phyloP scores from a whole-genome alignment of 2,888 invertebrate species.

The Melinaea marsaeus region DNA sequence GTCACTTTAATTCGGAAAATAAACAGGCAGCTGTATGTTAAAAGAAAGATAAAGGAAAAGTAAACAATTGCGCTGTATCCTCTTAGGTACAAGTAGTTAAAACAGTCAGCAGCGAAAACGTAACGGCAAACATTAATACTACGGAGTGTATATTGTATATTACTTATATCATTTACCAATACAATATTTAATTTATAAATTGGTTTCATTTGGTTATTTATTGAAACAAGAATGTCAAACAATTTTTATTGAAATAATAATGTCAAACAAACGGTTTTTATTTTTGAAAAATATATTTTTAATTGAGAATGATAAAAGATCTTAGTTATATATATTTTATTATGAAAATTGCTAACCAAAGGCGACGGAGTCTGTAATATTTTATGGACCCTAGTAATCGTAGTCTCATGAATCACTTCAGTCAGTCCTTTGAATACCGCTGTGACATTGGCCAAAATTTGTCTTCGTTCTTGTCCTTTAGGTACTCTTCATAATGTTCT shows the following conservation, averaged over 20 bases:
- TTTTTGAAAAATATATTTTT: not conserved
- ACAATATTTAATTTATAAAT: not conserved
- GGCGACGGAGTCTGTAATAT: constrained; percentile 41
- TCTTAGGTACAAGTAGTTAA: constrained; percentile 19
- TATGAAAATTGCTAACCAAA: not conserved
- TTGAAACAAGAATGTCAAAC: not conserved
- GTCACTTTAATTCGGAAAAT: constrained; percentile 22
- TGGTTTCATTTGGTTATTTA: not conserved
- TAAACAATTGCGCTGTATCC: constrained; percentile 56
- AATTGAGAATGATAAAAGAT: not conserved
- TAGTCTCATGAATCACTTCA: constrained; percentile 59
- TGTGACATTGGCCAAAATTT: constrained; percentile 42
- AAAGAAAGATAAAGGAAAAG: constrained; percentile 46
- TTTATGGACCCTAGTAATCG: constrained; percentile 50
- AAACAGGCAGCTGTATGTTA: constrained; percentile 43
- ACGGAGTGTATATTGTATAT: not conserved
- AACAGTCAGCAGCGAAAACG: not conserved
- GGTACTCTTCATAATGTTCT: constrained; percentile 32
- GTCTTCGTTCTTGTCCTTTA: constrained; percentile 49
- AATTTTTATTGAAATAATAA: no score
- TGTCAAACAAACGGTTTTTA: not conserved
- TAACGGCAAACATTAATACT: constrained; percentile 1
- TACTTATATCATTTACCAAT: not conserved
- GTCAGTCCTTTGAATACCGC: constrained; percentile 37
- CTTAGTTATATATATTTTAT: not conserved